Evolutionary conservation across 2,113 vertebrate species (phyloP), one percentile per base, ranked within the genome.

Genomic region (Tetrax tetrax): DNA sequence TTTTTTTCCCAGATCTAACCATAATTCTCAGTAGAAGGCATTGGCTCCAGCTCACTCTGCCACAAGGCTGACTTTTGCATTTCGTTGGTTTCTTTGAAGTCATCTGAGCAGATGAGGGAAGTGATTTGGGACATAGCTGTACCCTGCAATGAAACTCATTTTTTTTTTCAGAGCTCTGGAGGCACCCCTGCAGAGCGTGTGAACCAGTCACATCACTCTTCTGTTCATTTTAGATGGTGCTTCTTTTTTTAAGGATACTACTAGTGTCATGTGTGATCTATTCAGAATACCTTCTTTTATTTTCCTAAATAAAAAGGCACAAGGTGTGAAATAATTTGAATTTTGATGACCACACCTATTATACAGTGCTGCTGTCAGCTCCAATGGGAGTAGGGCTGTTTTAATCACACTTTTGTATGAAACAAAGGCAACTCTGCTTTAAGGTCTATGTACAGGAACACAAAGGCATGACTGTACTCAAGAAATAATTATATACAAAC

Each of bases 171-270:
- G 69, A 82, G 13, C 20, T 79, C 59, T 63, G 54, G 75, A 71
- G 10, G 21, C 35, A 70, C 48, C 47, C 18, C 81, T 0, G 0
- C 11, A 47, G 37, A 38, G 48, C 0, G 0, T 76, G 50, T 35
- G 53, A 91, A 77, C 37, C 21, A 76, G 16, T 28, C 23, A 76
- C 28, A 77, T 1, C 2, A 22, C 9, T 63, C 45, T 45, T 64
- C 31, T 7, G 0, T 17, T 84, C 17, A 16, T 31, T 85, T 94
- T n/a, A 81, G 31, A n/a, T 22, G 10, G 23, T 20, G 23, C 3
- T 61, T 2, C 24, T 60, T 65, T 28, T 69, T 85, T 71, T 43
- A 81, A 87, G 75, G 18, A 33, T 35, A 14, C 8, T 65, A 24
- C 43, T 53, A 24, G 24, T 0, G 1, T 45, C 70, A 79, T 76